A percentile compares a stretch with the other conserved stretches of the same genome.
Conservation (phyloP, 1,140 invertebrate genomes). For the Zaprionus vittiger region DNA sequence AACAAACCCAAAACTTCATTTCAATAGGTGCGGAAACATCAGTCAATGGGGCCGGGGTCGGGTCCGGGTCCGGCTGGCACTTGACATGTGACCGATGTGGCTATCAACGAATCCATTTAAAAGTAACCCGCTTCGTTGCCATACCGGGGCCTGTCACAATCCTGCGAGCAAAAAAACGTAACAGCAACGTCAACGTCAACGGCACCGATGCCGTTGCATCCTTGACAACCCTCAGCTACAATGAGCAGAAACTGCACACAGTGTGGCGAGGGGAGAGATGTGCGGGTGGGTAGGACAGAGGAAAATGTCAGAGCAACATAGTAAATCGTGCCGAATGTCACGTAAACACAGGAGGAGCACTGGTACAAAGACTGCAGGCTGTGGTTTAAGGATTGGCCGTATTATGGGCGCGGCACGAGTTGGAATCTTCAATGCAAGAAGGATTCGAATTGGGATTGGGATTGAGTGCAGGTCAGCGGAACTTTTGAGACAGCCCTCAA, state of each 20-base stretch:
- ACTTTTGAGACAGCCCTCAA: constrained; percentile 43
- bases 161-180: constrained; percentile 25
- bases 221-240: constrained; percentile 17
- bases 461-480: constrained; percentile 32
- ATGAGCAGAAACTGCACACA: constrained; percentile 16
- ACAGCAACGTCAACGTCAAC: constrained; percentile 12
- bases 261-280: background rate
- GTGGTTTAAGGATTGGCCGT: constrained; percentile 56
- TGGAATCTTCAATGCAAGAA: constrained; percentile 15
- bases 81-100: constrained; percentile 76
- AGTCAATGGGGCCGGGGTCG: constrained; percentile 50
- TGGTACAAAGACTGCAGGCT: constrained; percentile 27
- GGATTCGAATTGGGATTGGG: background rate
- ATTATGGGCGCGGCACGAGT: constrained; percentile 57
- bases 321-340: constrained; percentile 73
- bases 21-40: constrained; percentile 35
- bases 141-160: background rate
- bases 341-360: constrained; percentile 56
- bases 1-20: constrained; percentile 11
- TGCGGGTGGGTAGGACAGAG: background rate
- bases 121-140: constrained; percentile 36
- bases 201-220: constrained; percentile 24
- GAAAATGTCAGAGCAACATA: constrained; percentile 52
- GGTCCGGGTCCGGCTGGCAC: constrained; percentile 40
- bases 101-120: constrained; percentile 74